Evolutionary conservation across 1,140 invertebrate genomes (phyloP), one percentile per base, ranked within the genome.

Genomic region (Pinna nobilis): DNA sequence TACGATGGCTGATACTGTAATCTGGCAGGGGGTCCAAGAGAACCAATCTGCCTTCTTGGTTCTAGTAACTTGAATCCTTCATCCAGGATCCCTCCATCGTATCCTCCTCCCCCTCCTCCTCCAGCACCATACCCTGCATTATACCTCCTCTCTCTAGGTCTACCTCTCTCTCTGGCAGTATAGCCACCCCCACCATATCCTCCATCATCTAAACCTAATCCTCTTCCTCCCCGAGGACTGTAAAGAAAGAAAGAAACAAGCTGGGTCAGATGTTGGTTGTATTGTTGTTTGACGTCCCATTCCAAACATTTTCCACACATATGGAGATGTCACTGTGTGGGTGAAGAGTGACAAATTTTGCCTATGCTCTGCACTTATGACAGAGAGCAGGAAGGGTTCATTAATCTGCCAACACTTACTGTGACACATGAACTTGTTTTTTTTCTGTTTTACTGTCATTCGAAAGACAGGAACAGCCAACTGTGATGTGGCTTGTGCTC

Each of bases 1-100:
- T 77, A 84, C 82, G 82, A 77, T 32, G 82, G 82, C 39, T 79
- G 71, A 49, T 84, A 84, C 55, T 79, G 57, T 25, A 84, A 66
- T 32, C 77, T n/a, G n/a, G n/a, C 78, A 25, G 80, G 65, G 13
- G 80, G 82, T 4, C 72, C 39, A 3, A 76, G 59, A 28, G n/a
- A 65, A 49, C 32, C n/a, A 23, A 35, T 49, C 9, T 9, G 35
- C 20, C 51, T 51, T 6, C 76, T 61, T 3, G 74, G 53, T 39
- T 80, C 75, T 20, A 79, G 44, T 44, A 80, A 63, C 11, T 78
- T 75, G 70, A 82, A 81, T 33, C 80, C 80, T 28, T 32, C 33
- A 23, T 82, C 82, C 28, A 81, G 37, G 13, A 81, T 70, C 1
- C 77, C 74, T 33, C 60, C 57, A 20, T 28, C 68, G 30, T 37